phyloP scores from a whole-genome alignment of 2,888 invertebrate genomes.

The Andrena chrysosceles region DNA sequence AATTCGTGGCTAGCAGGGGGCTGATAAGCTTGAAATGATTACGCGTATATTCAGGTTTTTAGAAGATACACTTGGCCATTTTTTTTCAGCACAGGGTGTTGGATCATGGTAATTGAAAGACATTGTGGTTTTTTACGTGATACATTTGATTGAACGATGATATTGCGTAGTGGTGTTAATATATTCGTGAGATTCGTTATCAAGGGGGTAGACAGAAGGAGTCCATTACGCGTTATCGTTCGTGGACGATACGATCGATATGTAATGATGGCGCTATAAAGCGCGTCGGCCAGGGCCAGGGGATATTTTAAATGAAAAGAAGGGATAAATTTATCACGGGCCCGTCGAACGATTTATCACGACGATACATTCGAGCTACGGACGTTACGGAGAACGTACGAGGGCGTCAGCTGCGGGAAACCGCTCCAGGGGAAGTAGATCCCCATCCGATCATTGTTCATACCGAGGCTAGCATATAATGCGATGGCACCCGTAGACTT shows the following conservation, averaged over 20 bases:
- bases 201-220: not conserved
- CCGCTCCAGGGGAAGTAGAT: conserved; percentile 67
- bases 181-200: not conserved
- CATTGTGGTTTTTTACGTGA: too few species aligned
- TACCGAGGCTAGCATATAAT: conserved; percentile 57
- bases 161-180: not conserved
- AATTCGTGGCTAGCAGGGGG: not conserved
- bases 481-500: conserved; percentile 41
- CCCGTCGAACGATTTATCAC: conserved; percentile 69
- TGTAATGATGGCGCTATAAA: conserved; percentile 55
- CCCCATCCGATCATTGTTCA: conserved; percentile 69
- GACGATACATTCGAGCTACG: conserved; percentile 67
- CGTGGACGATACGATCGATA: conserved; percentile 39
- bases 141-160: not conserved
- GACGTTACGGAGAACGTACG: conserved; percentile 67
- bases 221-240: not conserved
- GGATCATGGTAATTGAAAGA: too few species aligned
- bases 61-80: too few species aligned
- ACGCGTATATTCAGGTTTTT: too few species aligned
- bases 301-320: conserved; percentile 62
- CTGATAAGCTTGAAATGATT: too few species aligned
- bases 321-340: conserved; percentile 66
- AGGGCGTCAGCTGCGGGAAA: conserved; percentile 71
- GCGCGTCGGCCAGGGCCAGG: conserved; percentile 25
- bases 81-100: too few species aligned